Evolutionary conservation across 92 coral and sea anemone species (phyloP).

Genomic region (Montipora capitata): DNA sequence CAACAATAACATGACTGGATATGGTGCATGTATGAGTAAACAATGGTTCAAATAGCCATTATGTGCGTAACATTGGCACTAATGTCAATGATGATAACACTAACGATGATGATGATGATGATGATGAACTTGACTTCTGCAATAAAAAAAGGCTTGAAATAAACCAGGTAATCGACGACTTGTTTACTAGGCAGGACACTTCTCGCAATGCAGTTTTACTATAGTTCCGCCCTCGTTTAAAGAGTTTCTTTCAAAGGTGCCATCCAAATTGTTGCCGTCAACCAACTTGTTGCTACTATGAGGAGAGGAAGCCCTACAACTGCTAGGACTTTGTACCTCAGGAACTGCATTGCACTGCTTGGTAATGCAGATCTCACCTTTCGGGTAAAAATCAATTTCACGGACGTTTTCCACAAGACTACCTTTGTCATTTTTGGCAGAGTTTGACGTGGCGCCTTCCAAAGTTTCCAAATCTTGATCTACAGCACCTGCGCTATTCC

Average conservation of each 20-base stretch:
- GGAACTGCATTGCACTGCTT: background rate
- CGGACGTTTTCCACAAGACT: no score
- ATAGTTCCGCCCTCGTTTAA: slow-evolving; percentile 11
- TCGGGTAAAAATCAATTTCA: no score
- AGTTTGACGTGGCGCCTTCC: no score
- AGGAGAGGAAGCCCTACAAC: background rate
- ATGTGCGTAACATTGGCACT: background rate
- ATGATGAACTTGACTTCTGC: background rate
- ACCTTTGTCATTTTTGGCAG: no score
- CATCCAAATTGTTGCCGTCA: slow-evolving; percentile 32
- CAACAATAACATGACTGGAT: no score
- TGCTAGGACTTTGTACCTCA: background rate
- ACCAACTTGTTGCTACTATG: slow-evolving; percentile 8
- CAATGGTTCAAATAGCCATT: background rate
- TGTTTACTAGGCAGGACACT: slow-evolving; percentile 54
- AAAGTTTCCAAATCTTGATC: no score
- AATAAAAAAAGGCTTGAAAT: background rate
- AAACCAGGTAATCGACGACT: no score
- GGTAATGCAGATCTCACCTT: no score
- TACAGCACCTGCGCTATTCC: no score
- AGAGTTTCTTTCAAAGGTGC: slow-evolving; percentile 26
- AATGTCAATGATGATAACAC: background rate
- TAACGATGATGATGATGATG: background rate
- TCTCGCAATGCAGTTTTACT: slow-evolving; percentile 41
- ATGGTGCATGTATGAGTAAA: no score